These are phyloP conservation scores for Parazoanthus atlanticus DNA, from an alignment of 92 coral and sea anemone species.

Conservation along the genomic window DNA sequence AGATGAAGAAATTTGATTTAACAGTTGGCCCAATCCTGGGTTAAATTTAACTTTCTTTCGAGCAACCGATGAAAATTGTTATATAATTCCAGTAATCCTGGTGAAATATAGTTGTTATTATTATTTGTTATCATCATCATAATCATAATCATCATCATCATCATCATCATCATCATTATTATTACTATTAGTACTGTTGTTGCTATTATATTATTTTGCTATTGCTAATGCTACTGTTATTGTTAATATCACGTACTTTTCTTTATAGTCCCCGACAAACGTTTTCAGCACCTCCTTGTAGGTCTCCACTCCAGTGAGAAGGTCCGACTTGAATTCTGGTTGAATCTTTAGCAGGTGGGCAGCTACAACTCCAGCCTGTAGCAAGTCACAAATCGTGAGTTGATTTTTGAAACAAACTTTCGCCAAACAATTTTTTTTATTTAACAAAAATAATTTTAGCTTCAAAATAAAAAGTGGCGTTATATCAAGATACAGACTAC, in stretches of 20 bases:
- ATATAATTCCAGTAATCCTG: too few species aligned
- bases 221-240: not conserved
- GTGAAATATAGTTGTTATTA: too few species aligned
- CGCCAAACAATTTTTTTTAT: not conserved
- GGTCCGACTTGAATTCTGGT: conserved; percentile 91
- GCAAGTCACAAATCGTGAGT: not conserved
- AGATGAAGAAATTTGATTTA: too few species aligned
- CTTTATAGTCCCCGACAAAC: conserved; percentile 89
- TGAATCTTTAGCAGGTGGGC: conserved; percentile 87
- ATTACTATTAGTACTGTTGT: too few species aligned
- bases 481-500: not conserved
- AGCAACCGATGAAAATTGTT: too few species aligned
- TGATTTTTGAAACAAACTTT: not conserved
- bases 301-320: conserved; percentile 85
- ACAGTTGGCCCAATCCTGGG: too few species aligned
- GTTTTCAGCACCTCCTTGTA: conserved; percentile 77
- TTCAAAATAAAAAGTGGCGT: not conserved
- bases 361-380: conserved; percentile 86
- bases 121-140: too few species aligned
- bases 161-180: too few species aligned
- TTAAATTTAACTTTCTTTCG: too few species aligned
- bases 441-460: not conserved
- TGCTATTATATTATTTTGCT: too few species aligned
- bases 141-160: too few species aligned
- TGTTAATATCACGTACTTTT: conserved; percentile 64